phyloP scores from a whole-genome alignment of 2,113 vertebrate species.

The Arothron firmamentum region DNA sequence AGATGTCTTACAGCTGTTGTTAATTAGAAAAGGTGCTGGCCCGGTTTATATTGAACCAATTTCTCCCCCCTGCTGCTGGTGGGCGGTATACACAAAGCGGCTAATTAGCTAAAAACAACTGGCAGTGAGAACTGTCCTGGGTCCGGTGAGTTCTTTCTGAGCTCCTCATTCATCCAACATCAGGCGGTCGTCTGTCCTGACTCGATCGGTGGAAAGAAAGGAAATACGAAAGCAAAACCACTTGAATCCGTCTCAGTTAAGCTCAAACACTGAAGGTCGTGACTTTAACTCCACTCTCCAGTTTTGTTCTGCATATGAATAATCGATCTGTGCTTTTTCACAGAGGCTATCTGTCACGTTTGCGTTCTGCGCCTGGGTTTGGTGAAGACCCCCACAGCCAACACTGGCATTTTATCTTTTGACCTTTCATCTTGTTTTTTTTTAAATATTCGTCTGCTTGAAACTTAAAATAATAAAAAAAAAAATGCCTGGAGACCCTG shows the following conservation, averaged over 20 bases:
- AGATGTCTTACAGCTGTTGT: slow-evolving; percentile 21
- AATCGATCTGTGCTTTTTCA: slow-evolving; percentile 33
- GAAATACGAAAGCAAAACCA: no score
- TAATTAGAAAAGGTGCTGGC: slow-evolving; percentile 18
- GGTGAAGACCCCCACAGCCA: slow-evolving; percentile 22
- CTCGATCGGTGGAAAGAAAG: not conserved
- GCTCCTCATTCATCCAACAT: no score
- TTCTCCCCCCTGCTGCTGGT: no score
- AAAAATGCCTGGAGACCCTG: slow-evolving; percentile 19
- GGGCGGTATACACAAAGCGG: no score
- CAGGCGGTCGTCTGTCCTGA: not conserved
- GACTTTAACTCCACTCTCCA: not conserved
- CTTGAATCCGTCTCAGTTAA: slow-evolving; percentile 5
- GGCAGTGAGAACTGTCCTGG: no score
- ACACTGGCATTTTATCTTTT: slow-evolving; percentile 41
- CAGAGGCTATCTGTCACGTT: slow-evolving; percentile 14
- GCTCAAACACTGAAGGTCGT: not conserved
- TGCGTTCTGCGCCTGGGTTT: slow-evolving; percentile 8
- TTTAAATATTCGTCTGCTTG: slow-evolving; percentile 25
- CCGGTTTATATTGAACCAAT: no score
- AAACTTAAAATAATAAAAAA: slow-evolving; percentile 20
- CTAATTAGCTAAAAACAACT: not conserved
- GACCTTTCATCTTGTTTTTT: slow-evolving; percentile 40
- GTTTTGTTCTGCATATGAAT: slow-evolving; percentile 19
- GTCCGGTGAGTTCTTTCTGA: no score